These are phyloP conservation scores for Protobothrops flavoviridis DNA, from an alignment of 2,113 vertebrate species.

Conservation along the genomic window DNA sequence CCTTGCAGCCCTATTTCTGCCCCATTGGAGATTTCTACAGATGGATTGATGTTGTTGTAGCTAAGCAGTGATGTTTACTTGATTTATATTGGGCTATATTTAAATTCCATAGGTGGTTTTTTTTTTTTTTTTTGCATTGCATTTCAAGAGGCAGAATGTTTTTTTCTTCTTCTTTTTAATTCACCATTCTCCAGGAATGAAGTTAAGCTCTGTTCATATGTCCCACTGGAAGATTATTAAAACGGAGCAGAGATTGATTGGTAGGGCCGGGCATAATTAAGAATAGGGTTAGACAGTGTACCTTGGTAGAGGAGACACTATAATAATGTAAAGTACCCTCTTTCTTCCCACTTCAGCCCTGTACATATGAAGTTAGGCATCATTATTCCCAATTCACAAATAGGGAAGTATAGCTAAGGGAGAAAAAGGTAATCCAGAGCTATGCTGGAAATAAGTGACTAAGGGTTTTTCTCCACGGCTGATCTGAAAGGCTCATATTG, in stretches of 20 bases:
- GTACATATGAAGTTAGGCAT: background rate
- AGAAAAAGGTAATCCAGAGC: background rate
- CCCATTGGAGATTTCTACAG: background rate
- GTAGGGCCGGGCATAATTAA: background rate
- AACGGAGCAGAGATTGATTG: background rate
- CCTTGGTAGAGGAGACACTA: background rate
- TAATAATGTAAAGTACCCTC: background rate
- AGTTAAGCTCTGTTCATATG: background rate
- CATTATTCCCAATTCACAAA: background rate
- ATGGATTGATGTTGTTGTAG: background rate
- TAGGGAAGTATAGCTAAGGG: background rate
- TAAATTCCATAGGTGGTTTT: background rate
- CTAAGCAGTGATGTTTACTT: background rate
- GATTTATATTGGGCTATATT: background rate
- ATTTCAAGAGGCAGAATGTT: background rate
- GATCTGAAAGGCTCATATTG: background rate
- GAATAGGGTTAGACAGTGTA: background rate
- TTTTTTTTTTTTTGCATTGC: background rate
- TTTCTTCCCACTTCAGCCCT: background rate
- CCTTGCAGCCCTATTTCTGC: background rate
- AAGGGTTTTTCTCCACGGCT: background rate
- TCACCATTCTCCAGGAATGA: background rate
- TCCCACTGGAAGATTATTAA: background rate
- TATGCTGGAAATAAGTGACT: background rate
- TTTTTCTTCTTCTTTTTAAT: background rate